Conservation (phyloP, 2,888 invertebrate species). For the Spatulosminthurus flaviceps region DNA sequence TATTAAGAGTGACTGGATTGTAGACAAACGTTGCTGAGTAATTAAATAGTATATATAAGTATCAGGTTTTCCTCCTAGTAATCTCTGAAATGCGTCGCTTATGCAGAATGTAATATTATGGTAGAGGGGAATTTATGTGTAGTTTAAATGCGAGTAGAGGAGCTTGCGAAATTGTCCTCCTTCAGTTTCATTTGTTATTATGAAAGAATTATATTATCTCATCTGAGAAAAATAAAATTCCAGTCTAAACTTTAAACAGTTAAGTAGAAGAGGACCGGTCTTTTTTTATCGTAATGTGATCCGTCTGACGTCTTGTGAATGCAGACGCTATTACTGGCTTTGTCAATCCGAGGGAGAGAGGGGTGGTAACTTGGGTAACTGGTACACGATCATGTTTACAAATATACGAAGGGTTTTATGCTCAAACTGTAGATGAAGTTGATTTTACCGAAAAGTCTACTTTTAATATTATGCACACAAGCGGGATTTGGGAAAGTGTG, state of each 20-base stretch:
- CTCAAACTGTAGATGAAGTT: background rate
- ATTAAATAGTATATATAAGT: conserved; percentile 10
- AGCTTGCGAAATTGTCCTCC: conserved; percentile 11
- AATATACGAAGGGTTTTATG: background rate
- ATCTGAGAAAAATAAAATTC: conserved; percentile 18
- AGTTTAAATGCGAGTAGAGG: background rate
- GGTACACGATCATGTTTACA: background rate
- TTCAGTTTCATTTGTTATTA: conserved; percentile 18
- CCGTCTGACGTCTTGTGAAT: conserved; percentile 14
- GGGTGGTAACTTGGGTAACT: conserved; percentile 10
- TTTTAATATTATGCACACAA: background rate
- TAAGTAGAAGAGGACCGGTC: conserved; percentile 18
- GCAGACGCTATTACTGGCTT: conserved; percentile 9
- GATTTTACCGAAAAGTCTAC: background rate
- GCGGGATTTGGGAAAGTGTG: background rate
- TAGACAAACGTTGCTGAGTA: background rate
- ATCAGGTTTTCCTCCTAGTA: background rate
- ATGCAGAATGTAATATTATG: background rate
- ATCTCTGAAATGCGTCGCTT: background rate
- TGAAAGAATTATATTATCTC: conserved; percentile 8
- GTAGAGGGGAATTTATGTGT: too few species aligned
- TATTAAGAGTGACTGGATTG: background rate
- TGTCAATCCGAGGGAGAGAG: background rate
- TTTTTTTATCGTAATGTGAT: conserved; percentile 16
- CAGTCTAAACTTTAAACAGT: conserved; percentile 18